These are phyloP conservation scores for Hylaeus anthracinus DNA, from an alignment of 1,140 invertebrate genomes.

Conservation along the genomic window DNA sequence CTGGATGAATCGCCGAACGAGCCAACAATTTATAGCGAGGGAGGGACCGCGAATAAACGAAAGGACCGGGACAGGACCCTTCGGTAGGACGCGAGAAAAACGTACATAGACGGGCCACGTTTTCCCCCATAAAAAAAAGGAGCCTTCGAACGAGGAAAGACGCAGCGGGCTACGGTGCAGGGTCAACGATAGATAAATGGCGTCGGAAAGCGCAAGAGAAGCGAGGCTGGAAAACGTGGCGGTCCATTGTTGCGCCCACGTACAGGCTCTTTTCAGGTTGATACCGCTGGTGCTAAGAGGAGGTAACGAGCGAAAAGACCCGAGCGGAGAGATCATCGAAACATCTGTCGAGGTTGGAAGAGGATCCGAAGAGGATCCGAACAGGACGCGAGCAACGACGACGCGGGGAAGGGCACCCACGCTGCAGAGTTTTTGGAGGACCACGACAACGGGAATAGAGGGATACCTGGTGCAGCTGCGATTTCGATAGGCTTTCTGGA, in stretches of 20 bases:
- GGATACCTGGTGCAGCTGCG: constrained; percentile 54
- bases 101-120: no score
- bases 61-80: background rate
- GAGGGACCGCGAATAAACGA: background rate
- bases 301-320: background rate
- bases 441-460: background rate
- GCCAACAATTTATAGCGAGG: background rate
- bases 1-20: background rate
- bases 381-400: constrained; percentile 12
- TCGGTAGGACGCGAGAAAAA: no score
- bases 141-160: background rate
- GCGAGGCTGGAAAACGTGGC: constrained; percentile 13
- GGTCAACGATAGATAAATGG: constrained; percentile 48
- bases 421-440: constrained; percentile 52
- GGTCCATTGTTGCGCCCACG: constrained; percentile 46
- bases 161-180: constrained; percentile 37
- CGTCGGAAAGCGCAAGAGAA: constrained; percentile 11
- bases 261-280: constrained; percentile 27
- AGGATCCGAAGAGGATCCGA: constrained; percentile 33
- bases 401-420: constrained; percentile 60
- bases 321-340: constrained; percentile 30
- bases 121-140: background rate
- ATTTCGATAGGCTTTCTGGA: constrained; percentile 23
- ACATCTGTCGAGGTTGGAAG: constrained; percentile 60
- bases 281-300: constrained; percentile 3